Percentiles rank a stretch among this genome's conserved stretches.
Conservation (phyloP, 2,888 invertebrate species). For the Drosophila rubida region DNA sequence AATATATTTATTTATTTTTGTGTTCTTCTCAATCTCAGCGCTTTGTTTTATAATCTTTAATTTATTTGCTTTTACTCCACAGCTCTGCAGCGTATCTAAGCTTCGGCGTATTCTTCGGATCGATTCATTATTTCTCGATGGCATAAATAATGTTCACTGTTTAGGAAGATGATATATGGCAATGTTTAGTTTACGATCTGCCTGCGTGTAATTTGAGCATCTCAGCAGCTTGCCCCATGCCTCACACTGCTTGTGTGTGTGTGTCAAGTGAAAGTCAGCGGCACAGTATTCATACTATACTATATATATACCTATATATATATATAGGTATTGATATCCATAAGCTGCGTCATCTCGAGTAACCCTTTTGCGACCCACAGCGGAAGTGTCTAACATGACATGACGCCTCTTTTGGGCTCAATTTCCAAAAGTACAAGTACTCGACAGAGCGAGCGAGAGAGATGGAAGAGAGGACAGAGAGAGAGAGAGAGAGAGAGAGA, state of each 20-base stretch:
- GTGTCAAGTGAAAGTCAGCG: constrained; percentile 58
- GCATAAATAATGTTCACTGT: constrained; percentile 49
- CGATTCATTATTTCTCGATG: constrained; percentile 13
- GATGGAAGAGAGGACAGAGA: not conserved
- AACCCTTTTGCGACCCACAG: constrained; percentile 55
- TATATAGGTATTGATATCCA: constrained; percentile 33
- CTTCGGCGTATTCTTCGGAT: not conserved
- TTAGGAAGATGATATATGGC: constrained; percentile 66
- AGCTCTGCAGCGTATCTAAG: constrained; percentile 32
- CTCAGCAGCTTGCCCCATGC: constrained; percentile 11
- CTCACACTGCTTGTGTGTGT: constrained; percentile 7
- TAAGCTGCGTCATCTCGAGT: constrained; percentile 64
- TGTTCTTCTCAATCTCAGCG: not conserved
- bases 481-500: not conserved
- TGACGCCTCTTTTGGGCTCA: constrained; percentile 27
- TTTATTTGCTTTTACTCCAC: not conserved
- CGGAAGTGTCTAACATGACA: constrained; percentile 43
- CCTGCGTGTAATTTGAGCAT: constrained; percentile 65
- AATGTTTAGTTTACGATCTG: constrained; percentile 58
- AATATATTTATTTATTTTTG: not conserved
- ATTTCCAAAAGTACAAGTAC: constrained; percentile 1
- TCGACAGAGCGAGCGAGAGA: not conserved
- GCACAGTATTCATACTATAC: constrained; percentile 3
- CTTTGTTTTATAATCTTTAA: not conserved
- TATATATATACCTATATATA: no score